Evolutionary conservation across 1,140 invertebrate species (phyloP).

Genomic region (Pseudomyrmex cubaensis): DNA sequence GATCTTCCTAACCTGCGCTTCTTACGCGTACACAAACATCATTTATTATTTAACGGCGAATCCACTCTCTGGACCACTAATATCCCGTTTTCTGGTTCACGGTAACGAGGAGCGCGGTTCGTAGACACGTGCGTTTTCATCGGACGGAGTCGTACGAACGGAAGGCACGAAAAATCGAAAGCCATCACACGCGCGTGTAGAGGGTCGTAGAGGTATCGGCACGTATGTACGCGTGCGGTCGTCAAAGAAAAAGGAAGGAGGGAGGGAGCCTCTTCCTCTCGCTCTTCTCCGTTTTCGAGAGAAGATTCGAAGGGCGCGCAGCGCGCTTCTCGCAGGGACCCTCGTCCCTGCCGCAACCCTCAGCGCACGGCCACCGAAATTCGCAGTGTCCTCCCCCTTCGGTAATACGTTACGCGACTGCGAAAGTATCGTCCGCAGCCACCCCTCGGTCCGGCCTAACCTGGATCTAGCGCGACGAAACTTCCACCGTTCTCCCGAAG

Average conservation of each 20-base stretch:
- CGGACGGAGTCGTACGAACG: constrained; percentile 10
- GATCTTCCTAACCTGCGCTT: neutral
- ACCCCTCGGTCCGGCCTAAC: constrained; percentile 76
- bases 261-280: constrained; percentile 9
- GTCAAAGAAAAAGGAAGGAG: constrained; percentile 56
- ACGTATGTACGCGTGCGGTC: constrained; percentile 61
- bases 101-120: neutral
- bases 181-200: constrained; percentile 60
- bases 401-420: constrained; percentile 76
- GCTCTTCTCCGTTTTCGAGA: constrained; percentile 50
- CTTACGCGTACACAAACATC: constrained; percentile 27
- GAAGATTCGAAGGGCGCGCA: constrained; percentile 63
- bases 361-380: constrained; percentile 65
- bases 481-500: constrained; percentile 69
- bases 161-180: constrained; percentile 70
- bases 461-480: constrained; percentile 75
- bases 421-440: constrained; percentile 64
- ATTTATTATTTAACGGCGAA: constrained; percentile 39
- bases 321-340: constrained; percentile 50
- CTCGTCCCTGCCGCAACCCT: constrained; percentile 56
- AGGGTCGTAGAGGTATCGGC: constrained; percentile 69
- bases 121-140: constrained; percentile 30
- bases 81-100: constrained; percentile 14
- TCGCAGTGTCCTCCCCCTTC: constrained; percentile 75
- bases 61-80: neutral